Evolutionary conservation across 1,140 invertebrate species (phyloP), one percentile per base, ranked within the genome.

Genomic region (Oncopodura yosiiana): DNA sequence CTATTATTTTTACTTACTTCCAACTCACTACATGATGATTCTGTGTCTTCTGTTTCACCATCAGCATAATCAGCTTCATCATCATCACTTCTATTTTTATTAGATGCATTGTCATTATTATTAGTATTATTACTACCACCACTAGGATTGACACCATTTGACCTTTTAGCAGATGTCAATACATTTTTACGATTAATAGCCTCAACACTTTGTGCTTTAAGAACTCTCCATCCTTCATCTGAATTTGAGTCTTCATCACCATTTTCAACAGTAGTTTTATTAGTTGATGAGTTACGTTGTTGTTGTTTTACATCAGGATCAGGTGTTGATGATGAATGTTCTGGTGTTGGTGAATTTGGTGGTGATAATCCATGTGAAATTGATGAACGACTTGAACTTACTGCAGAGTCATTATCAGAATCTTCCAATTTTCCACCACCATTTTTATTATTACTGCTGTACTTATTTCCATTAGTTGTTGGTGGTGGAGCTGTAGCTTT

Each of bases 181-280:
- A 91, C 87, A 69, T 89, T 90, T 67, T 87, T 85, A 18, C 86
- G 75, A 68, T 88, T 89, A 36, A 86, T 83, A 3, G 84, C 83
- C 68, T 86, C 82, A 32, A 87, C 81, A 68, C 79, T 83, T 56
- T 84, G 77, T 1, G 81, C 75, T 69, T 87, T 88, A 21, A 87
- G 73, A 50, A 88, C 77, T 60, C 81, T 74, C 60, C 64, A 66
- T 45, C 60, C 62, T 39, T 66, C 67, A 72, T 71, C 61, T 11
- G 45, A 61, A 46, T 51, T 51, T 26, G 48, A 23, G 11, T 36
- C 26, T 16, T 70, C 56, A 79, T 75, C 12, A 77, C 74, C 59
- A 76, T 80, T 6, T 74, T 77, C 64, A 81, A 79, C 8, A 76
- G 79, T 48, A 78, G 77, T 26, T 81, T 71, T 6, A 79, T 78